Evolutionary conservation across 37 sponge, comb jelly and placozoan species (phyloP), one percentile per base, ranked within the genome.

Genomic region (Lycopodina hypogea): DNA sequence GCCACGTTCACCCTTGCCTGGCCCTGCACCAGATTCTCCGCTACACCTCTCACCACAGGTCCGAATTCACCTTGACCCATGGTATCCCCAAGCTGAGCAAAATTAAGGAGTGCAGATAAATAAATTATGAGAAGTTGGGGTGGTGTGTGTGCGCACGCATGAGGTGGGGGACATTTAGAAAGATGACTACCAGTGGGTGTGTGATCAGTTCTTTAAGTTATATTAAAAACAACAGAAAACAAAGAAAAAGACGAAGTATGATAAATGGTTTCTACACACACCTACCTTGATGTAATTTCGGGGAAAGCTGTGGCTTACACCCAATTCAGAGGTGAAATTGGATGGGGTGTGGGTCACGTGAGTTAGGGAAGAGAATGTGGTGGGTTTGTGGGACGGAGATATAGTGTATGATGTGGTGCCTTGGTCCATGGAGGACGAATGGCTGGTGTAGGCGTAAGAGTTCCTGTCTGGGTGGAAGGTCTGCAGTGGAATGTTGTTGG

Each of bases 11-110:
- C 70, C 68, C 40, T 56, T 15, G 58, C 51, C 29, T 79, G 56
- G 12, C 55, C 59, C 0, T 71, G 40, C 2, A 68, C 59, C 7
- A 91, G 34, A 42, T 75, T 56, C 0, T 42, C 56, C 36, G 88
- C 92, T 55, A 70, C 65, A 19, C 76, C 92, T 51, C 59, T 14
- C 45, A 83, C 7, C 1, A 91, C 87, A 6, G 92, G 92, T 1
- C 92, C 92, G 83, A 91, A 91, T 75, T 91, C 92, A 1, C 92
- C 92, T 52, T 91, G 87, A 2, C 92, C 92, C 76, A 91, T 75
- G 30, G 40, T 58, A 22, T 83, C 81, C 0, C 84, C 81, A 38
- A 86, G 71, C 88, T 87, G 34, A 65, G 66, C 17, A 65, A 11
- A 65, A 65, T 9, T 11, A 60, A 7, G 4, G 19, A 7, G 8